A percentile compares a stretch with the other conserved stretches of the same genome.
Conservation (phyloP, 1,140 invertebrate species). For the Caenorhabditis remanei region DNA sequence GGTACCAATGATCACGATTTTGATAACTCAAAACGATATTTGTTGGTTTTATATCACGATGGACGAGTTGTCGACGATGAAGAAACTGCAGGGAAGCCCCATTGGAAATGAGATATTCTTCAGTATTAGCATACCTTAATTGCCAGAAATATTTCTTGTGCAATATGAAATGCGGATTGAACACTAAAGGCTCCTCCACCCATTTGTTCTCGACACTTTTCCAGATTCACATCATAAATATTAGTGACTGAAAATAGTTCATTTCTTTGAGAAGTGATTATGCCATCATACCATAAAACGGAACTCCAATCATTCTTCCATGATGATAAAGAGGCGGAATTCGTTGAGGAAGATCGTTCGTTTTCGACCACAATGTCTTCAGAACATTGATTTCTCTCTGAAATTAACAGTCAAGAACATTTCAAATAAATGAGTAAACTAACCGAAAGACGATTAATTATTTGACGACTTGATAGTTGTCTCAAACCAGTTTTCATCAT, state of each 20-base stretch:
- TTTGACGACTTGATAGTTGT: conserved; percentile 7
- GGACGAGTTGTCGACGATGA: neutral
- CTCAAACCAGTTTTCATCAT: conserved; percentile 40
- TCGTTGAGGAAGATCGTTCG: neutral
- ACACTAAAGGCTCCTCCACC: conserved; percentile 9
- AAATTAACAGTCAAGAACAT: neutral
- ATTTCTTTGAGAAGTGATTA: neutral
- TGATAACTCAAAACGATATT: conserved; percentile 37
- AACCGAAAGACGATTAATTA: conserved; percentile 27
- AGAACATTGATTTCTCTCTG: conserved; percentile 15
- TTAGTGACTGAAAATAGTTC: conserved; percentile 5
- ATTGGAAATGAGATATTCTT: neutral
- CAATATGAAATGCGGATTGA: conserved; percentile 29
- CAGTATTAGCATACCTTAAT: neutral
- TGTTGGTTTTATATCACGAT: conserved; percentile 40
- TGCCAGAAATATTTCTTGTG: conserved; percentile 14
- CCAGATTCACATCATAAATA: conserved; percentile 15
- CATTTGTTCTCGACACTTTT: conserved; percentile 44
- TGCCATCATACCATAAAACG: conserved; percentile 18
- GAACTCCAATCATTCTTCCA: conserved; percentile 16
- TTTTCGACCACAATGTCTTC: conserved; percentile 15
- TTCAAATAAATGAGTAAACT: neutral
- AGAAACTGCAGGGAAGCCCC: neutral
- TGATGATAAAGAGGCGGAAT: conserved; percentile 1
- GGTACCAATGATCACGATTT: conserved; percentile 47